Percentiles rank a stretch among this genome's conserved stretches.
Evolutionary conservation across 1,140 invertebrate species (phyloP).

Genomic region (Habropoda laboriosa): DNA sequence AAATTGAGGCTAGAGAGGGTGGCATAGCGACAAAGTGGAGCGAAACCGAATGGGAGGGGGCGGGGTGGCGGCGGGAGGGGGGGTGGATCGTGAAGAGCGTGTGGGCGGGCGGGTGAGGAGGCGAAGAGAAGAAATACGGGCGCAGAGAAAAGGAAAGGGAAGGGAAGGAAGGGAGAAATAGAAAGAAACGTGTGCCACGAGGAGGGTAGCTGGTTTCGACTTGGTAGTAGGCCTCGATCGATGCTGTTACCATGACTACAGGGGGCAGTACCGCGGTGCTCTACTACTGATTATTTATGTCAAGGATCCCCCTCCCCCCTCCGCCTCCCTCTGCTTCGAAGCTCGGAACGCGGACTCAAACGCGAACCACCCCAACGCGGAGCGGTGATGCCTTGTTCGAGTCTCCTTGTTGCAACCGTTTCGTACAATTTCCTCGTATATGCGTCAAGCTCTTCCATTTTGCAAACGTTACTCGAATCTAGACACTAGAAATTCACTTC

Average conservation of each 20-base stretch:
- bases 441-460: neutral
- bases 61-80: neutral
- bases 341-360: slow-evolving; percentile 75
- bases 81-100: no score
- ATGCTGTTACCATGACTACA: slow-evolving; percentile 78
- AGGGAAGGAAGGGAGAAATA: slow-evolving; percentile 14
- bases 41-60: neutral
- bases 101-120: neutral
- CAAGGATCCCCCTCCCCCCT: slow-evolving; percentile 81
- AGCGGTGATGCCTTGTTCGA: neutral
- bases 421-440: neutral
- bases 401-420: neutral
- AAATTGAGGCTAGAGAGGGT: neutral
- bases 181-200: slow-evolving; percentile 45
- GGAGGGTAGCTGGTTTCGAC: slow-evolving; percentile 59
- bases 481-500: neutral
- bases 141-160: slow-evolving; percentile 15
- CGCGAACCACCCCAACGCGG: slow-evolving; percentile 34
- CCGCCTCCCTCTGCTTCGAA: slow-evolving; percentile 66
- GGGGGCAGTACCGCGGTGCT: slow-evolving; percentile 73
- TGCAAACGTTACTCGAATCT: neutral
- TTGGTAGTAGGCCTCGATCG: slow-evolving; percentile 74
- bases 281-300: slow-evolving; percentile 81
- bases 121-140: neutral
- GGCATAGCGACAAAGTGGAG: slow-evolving; percentile 11